Evolutionary conservation across 1,140 invertebrate genomes (phyloP).

Genomic region (Drosophila sp.): DNA sequence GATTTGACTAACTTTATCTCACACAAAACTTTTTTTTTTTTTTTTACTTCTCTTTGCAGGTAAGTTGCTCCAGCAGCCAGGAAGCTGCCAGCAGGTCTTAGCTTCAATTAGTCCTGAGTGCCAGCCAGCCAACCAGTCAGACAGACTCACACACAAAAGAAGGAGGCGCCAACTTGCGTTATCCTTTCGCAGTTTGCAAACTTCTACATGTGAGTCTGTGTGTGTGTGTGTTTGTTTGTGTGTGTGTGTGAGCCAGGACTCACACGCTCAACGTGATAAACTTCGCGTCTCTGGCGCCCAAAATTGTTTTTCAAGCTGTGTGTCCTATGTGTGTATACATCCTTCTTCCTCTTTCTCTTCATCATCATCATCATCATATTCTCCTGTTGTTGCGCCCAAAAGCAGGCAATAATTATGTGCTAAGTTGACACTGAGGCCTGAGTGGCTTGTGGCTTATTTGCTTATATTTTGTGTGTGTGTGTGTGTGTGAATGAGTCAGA

Average conservation of each 20-base stretch:
- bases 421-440: conserved; percentile 38
- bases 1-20: conserved; percentile 71
- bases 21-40: conserved; percentile 14
- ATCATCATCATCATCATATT: conserved; percentile 1
- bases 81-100: conserved; percentile 38
- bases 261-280: conserved; percentile 35
- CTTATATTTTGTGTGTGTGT: neutral
- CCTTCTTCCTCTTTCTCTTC: conserved; percentile 10
- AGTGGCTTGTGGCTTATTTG: conserved; percentile 22
- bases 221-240: conserved; percentile 5
- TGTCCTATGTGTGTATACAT: conserved; percentile 21
- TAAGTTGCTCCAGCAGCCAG: conserved; percentile 46
- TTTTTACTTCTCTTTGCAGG: conserved; percentile 53
- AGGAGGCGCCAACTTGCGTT: conserved; percentile 6
- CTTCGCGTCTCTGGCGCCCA: conserved; percentile 39
- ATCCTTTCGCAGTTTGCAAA: conserved; percentile 11
- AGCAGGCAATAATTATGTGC: conserved; percentile 73
- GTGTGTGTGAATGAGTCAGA: neutral
- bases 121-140: conserved; percentile 37
- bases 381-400: conserved; percentile 32
- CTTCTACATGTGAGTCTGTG: conserved; percentile 13
- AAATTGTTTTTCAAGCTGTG: conserved; percentile 60
- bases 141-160: conserved; percentile 16
- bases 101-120: conserved; percentile 80
- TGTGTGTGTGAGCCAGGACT: conserved; percentile 8